A percentile compares a stretch with the other conserved stretches of the same genome.
phyloP scores from a whole-genome alignment of 2,888 invertebrate genomes.

The Dryococelus australis region DNA sequence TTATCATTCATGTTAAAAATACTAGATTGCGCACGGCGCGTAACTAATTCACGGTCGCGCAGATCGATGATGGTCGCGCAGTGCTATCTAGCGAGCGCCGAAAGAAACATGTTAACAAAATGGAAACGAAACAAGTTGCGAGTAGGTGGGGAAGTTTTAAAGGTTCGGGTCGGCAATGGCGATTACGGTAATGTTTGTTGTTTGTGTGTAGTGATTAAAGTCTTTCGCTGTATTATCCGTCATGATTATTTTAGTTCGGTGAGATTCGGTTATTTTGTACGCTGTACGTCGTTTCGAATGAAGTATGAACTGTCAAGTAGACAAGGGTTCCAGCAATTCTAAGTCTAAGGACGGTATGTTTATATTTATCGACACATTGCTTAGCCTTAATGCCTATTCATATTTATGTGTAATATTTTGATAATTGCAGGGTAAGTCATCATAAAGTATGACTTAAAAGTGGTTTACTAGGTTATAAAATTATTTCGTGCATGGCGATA shows the following conservation, averaged over 20 bases:
- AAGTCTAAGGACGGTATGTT: conserved; percentile 54
- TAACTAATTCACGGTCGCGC: background rate
- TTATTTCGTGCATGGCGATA: background rate
- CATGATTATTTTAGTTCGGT: conserved; percentile 67
- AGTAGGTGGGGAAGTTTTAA: conserved; percentile 9
- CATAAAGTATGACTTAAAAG: background rate
- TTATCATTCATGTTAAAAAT: too few species aligned
- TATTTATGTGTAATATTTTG: background rate
- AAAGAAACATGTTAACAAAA: background rate
- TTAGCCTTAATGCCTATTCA: background rate
- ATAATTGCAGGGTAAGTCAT: background rate
- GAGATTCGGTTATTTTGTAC: conserved; percentile 62
- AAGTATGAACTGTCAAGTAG: conserved; percentile 53
- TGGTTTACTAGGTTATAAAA: background rate
- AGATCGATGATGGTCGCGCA: background rate
- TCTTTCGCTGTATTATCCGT: conserved; percentile 36
- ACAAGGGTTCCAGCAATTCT: conserved; percentile 52
- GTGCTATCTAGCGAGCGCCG: background rate
- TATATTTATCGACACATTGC: background rate
- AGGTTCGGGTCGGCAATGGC: conserved; percentile 41
- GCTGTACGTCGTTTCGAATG: conserved; percentile 56
- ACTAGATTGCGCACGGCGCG: too few species aligned
- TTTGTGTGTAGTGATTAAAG: conserved; percentile 35
- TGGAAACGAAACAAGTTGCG: conserved; percentile 10
- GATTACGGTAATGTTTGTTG: conserved; percentile 26